Evolutionary conservation across 2,888 invertebrate genomes (phyloP), one percentile per base, ranked within the genome.

Genomic region (Polydrusus tereticollis): DNA sequence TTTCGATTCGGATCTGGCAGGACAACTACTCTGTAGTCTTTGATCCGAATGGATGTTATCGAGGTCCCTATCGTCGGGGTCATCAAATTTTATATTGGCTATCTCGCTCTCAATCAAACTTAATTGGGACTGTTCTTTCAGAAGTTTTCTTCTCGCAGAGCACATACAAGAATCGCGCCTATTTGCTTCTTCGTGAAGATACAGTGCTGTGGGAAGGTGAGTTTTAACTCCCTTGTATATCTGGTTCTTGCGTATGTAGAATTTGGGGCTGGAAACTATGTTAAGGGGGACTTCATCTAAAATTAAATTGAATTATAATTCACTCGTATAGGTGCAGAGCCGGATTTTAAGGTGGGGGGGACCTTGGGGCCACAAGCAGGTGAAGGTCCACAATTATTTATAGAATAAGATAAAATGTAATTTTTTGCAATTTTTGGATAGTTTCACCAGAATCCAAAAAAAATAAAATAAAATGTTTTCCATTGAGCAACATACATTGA

Each of bases 71-170:
- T 43, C 23, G 2, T 69, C 69, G 16, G 16, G 18, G 8, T 69
- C 62, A 21, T 62, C 62, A 12, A 52, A 59, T n/a, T 41, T 52
- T 3, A 62, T 55, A 55, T 52, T 68, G 3, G 59, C 68, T 68
- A 60, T 59, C 38, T 68, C 68, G 26, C 36, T 68, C 21, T 68
- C 68, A n/a, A 47, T 8, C 12, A 68, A n/a, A 6, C 38, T 50
- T 26, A 59, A 50, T 36, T 68, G 59, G 10, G 38, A 59, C 14
- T 50, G 38, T 16, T 50, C 60, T n/a, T 20, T n/a, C 10, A 60
- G 47, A 12, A 68, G 18, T 47, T 68, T n/a, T 47, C 14, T 47
- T 38, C 41, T 26, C 7, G 60, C 0, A 29, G 20, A 45, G n/a
- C 45, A 66, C 4, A 66, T 16, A 16, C 66, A 66, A 5, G 45